phyloP scores from a whole-genome alignment of 2,888 invertebrate genomes.

The Tineola bisselliella region DNA sequence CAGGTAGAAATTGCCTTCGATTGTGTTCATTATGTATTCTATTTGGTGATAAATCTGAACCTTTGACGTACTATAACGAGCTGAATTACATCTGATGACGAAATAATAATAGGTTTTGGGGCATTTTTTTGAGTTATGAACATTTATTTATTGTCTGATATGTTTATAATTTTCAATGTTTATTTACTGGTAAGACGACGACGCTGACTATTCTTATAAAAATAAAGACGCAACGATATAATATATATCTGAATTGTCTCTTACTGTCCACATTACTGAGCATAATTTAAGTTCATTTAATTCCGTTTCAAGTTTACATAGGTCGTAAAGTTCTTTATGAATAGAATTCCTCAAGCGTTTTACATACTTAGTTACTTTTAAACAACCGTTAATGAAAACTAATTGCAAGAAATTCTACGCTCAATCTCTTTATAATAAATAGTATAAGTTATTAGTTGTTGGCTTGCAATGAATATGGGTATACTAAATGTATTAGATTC shows the following conservation, averaged over 20 bases:
- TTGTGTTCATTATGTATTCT: conserved; percentile 6
- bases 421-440: neutral
- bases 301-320: neutral
- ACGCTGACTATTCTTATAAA: no score
- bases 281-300: neutral
- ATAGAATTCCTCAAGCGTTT: neutral
- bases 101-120: neutral
- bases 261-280: neutral
- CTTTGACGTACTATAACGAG: neutral
- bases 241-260: neutral
- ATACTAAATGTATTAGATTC: no score
- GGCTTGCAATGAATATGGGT: no score
- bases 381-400: neutral
- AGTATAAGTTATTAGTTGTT: neutral
- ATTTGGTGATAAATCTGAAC: conserved; percentile 2
- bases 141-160: no score
- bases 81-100: neutral
- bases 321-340: neutral
- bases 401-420: neutral
- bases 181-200: no score
- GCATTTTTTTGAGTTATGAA: no score
- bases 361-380: neutral
- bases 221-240: no score
- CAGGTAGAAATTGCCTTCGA: conserved; percentile 7
- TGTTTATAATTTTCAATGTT: no score